Conservation (phyloP, 2,797 vertebrate genomes). For the Silurus lanzhouensis region DNA sequence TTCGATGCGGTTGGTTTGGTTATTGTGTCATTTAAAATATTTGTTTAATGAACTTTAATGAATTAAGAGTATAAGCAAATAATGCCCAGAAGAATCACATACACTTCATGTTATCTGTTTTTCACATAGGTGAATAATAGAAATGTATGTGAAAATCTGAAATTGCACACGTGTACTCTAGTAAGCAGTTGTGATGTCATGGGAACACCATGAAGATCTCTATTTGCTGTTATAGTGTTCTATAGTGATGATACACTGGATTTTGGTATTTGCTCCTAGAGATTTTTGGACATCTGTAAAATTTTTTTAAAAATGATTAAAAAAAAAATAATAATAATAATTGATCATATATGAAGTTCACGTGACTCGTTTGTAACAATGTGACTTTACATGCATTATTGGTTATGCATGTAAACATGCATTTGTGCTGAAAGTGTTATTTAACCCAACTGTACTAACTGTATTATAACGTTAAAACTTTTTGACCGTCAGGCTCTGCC, state of each 20-base stretch:
- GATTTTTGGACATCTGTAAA: not conserved
- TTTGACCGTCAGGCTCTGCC: conserved; percentile 10
- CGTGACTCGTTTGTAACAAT: not conserved
- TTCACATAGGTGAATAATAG: not conserved
- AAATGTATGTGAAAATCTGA: not conserved
- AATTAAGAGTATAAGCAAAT: not conserved
- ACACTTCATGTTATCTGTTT: not conserved
- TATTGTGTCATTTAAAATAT: not conserved
- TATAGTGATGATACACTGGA: no score
- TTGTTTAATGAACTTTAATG: not conserved
- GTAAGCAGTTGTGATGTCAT: not conserved
- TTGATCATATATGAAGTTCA: not conserved
- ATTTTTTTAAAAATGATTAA: no score
- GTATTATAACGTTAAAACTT: not conserved
- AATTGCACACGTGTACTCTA: not conserved
- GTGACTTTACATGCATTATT: conserved; percentile 17
- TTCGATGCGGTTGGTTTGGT: not conserved
- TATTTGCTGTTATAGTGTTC: no score
- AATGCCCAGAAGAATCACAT: not conserved
- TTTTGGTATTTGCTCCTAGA: no score
- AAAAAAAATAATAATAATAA: not conserved
- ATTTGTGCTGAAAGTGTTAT: not conserved
- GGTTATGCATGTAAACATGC: not conserved
- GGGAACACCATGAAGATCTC: no score
- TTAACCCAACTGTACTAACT: not conserved